Base-by-base conservation (phyloP, 1,140 invertebrate species). In the Drosophila obscura region DNA sequence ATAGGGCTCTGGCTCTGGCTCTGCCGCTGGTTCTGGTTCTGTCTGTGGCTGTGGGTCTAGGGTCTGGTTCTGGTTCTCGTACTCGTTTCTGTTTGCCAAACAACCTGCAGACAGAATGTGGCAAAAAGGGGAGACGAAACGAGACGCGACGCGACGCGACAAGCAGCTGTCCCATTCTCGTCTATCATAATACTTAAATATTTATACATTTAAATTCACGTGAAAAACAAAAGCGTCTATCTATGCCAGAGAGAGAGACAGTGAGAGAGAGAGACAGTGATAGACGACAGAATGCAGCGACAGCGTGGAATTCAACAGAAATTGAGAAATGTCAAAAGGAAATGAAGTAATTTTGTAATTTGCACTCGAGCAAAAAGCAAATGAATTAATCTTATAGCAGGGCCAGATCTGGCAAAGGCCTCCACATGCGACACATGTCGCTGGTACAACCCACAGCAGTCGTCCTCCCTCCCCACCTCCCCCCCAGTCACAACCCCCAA, bases 191-290 rank as follows among this genome's bases (percentile, higher is more conserved):
- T 62, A 80, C 71, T 85, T 82, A 85, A 85, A 85, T 85, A 85
- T 85, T 85, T 85, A 85, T 85, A 85, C 81, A 88, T 82, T 88
- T 75, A 88, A 85, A 85, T 85, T 85, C 82, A 82, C 73, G 82
- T 65, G 82, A 85, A 85, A 82, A 88, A 87, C 82, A 78, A 85
- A 84, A 62, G 77, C 81, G 73, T 63, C 73, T 81, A 78, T 82
- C 59, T 46, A 15, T 24, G 39, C 15, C 15, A 13, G 19, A n/a
- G 16, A 39, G 26, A 16, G 57, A 39, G 9, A 22, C n/a, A 51
- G 22, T 51, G 45, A 53, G 19, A 16, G 26, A n/a, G 15, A 41
- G 39, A 24, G 45, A 39, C 1, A 35, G 39, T 11, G 15, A 57
- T 45, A 53, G 15, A 53, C 74, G 68, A 67, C 58, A 6, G 57